Evolutionary conservation across 2,797 vertebrate species (phyloP).

Genomic region (Premnoplex brunnescens): DNA sequence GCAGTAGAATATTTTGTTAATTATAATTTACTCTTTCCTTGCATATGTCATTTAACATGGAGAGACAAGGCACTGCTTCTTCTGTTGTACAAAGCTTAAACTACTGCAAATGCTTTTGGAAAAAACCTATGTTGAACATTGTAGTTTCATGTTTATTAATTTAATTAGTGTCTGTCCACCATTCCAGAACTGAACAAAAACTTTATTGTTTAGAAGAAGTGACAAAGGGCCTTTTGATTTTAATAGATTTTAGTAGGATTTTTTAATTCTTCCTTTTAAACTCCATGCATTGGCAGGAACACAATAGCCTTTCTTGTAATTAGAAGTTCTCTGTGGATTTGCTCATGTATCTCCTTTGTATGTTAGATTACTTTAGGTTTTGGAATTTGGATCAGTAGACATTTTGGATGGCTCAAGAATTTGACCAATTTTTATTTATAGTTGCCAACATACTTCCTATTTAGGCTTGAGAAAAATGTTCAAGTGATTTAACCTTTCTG

Average conservation of each 20-base stretch:
- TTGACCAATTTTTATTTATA: not conserved
- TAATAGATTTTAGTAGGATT: accelerated
- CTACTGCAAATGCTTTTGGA: not conserved
- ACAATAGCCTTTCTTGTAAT: not conserved
- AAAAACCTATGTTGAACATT: not conserved
- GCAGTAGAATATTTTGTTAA: not conserved
- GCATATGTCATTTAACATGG: not conserved
- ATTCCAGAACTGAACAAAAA: not conserved
- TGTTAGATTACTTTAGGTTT: not conserved
- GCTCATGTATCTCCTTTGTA: not conserved
- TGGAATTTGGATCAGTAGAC: not conserved
- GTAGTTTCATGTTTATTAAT: not conserved
- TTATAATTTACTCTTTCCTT: not conserved
- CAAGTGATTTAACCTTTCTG: not conserved
- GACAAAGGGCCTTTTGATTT: not conserved
- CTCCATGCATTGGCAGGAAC: not conserved
- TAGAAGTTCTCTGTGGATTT: not conserved
- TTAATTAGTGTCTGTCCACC: not conserved
- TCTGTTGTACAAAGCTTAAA: not conserved
- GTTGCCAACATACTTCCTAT: not conserved
- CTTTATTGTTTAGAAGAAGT: not conserved
- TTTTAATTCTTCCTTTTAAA: not conserved
- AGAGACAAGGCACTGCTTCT: not conserved
- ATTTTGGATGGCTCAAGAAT: not conserved
- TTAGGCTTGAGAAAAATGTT: not conserved